Base-by-base conservation (phyloP, 2,888 invertebrate species). In the Pheosia tremula region DNA sequence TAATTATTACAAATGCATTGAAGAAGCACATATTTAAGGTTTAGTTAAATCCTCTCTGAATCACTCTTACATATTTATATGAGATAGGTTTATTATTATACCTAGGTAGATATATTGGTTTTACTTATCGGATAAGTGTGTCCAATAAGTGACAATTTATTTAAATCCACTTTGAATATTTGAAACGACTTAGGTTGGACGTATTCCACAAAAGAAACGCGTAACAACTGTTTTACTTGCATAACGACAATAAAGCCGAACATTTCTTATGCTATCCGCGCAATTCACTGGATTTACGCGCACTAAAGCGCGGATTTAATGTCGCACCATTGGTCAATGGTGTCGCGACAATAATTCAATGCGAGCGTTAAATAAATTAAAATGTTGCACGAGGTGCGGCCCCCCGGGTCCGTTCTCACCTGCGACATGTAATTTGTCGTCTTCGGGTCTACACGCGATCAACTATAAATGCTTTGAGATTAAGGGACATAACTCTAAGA, bases 351-450 rank as follows among this genome's bases (percentile, higher is more conserved):
- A 79, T 80, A 79, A 77, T 68, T 82, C 74, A 13, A 66, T 52
- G 58, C 49, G 62, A 62, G 59, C 68, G 72, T 78, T 61, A 77
- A 73, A 82, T 83, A 81, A 78, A 83, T 82, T 80, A 79, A 75
- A 73, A 78, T 81, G 78, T 78, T 79, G 73, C 72, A 81, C 67
- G 76, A 75, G 73, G 69, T 69, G 75, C 68, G 58, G 63, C 61
- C 52, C 50, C 53, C 49, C 49, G 60, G 70, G 78, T 77, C 70
- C 66, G 59, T 78, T 79, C 75, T 74, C 79, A 81, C 80, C 79
- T 82, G 80, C 75, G 79, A 69, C 77, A 67, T 62, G 72, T 79
- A 80, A 82, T 84, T 82, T 84, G 83, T 84, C 78, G 74, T 58
- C 60, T 56, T 67, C 66, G 62, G 64, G 11, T 72, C 68, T 77